These are phyloP conservation scores for Leptosomus discolor DNA, from an alignment of 2,113 vertebrate species.

Conservation along the genomic window DNA sequence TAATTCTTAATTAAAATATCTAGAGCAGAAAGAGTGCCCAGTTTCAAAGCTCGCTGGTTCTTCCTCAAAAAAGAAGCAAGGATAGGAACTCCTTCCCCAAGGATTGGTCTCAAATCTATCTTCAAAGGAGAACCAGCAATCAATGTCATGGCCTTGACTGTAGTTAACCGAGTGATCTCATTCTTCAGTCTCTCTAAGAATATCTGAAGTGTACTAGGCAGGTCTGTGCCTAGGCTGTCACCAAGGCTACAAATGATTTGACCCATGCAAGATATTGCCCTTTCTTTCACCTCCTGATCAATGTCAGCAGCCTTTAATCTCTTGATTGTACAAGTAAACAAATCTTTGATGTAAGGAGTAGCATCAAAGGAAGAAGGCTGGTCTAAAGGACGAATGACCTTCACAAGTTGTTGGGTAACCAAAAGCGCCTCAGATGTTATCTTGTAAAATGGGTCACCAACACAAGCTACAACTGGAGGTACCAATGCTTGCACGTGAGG, in stretches of 20 bases:
- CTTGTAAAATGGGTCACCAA: slow-evolving; percentile 98
- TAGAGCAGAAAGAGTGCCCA: slow-evolving; percentile 92
- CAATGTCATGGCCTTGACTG: slow-evolving; percentile 92
- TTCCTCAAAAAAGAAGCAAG: slow-evolving; percentile 97
- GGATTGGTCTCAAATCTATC: slow-evolving; percentile 91
- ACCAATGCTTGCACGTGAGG: slow-evolving; percentile 94
- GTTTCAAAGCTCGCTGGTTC: slow-evolving; percentile 95
- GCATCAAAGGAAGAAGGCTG: slow-evolving; percentile 91
- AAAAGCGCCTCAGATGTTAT: slow-evolving; percentile 97
- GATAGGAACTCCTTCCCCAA: slow-evolving; percentile 95
- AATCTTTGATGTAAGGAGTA: slow-evolving; percentile 91
- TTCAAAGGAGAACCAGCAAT: slow-evolving; percentile 95
- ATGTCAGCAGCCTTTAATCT: slow-evolving; percentile 97
- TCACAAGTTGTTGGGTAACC: slow-evolving; percentile 96
- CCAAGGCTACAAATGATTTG: slow-evolving; percentile 98
- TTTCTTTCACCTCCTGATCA: slow-evolving; percentile 98
- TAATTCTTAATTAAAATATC: slow-evolving; percentile 98
- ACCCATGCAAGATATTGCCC: slow-evolving; percentile 98
- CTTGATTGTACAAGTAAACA: slow-evolving; percentile 94
- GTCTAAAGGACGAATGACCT: slow-evolving; percentile 95
- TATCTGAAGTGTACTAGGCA: slow-evolving; percentile 93
- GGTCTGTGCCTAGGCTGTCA: slow-evolving; percentile 90
- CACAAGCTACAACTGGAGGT: slow-evolving; percentile 94
- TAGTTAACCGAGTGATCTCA: slow-evolving; percentile 95
- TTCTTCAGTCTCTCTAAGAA: slow-evolving; percentile 97